Evolutionary conservation across 2,888 invertebrate genomes (phyloP), one percentile per base, ranked within the genome.

Genomic region (Neelides folsomi): DNA sequence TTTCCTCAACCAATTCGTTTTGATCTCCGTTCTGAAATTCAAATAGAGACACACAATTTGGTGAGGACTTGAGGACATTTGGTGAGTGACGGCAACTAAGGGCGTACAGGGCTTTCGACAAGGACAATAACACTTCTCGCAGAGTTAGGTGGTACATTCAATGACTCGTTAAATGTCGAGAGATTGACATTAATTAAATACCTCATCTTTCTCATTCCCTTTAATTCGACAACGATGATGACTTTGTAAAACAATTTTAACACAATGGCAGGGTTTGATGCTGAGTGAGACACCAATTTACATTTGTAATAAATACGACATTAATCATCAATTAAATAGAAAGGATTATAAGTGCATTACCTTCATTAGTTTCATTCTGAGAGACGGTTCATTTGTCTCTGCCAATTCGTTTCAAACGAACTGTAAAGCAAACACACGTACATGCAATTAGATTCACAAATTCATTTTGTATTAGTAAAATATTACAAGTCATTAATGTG

Each of bases 21-120:
- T 55, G 60, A 56, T 61, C 59, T 62, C 61, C 64, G 64, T 53
- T 62, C 64, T 64, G 64, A 61, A 62, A 57, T 34, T 49, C 41
- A 57, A 59, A 58, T 45, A 51, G 43, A 58, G 27, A 52, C 46
- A 47, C 44, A 51, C n/a, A 27, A 5, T 27, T 27, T 27, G 27
- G 27, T 27, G 27, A 27, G 27, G 27, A 49, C 36, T 37, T 47
- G 36, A 42, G 37, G 18, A 47, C 46, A 51, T 51, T 35, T 16
- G 20, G 20, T 15, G 12, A 27, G 20, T 47, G 41, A 46, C 36
- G 41, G 37, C 40, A 27, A 46, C 46, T 36, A 35, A 41, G 35
- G 40, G 27, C 27, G 27, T 20, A 18, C 13, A 20, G 15, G 19
- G 45, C 45, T 13, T 20, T 45, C 13, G 45, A 45, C 46, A 46